These are phyloP conservation scores for Monopterus albus DNA, from an alignment of 2,113 vertebrate species.

Conservation along the genomic window DNA sequence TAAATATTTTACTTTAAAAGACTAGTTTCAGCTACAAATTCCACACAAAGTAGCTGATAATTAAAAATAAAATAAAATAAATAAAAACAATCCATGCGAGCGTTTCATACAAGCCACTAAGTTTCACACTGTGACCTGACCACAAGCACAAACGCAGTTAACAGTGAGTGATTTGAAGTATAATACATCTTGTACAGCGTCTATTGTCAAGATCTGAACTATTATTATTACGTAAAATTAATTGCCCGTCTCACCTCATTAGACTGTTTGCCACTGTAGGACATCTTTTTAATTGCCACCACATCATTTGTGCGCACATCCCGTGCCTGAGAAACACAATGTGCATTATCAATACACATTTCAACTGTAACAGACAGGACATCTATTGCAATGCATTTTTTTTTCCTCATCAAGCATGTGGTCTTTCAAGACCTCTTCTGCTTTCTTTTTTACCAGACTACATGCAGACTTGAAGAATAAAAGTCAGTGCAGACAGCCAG, in stretches of 20 bases:
- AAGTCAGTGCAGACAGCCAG: not conserved
- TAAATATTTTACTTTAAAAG: too few species aligned
- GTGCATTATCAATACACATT: not conserved
- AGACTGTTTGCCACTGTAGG: conserved; percentile 97
- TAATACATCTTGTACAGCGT: not conserved
- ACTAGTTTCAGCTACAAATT: too few species aligned
- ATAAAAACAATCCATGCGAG: too few species aligned
- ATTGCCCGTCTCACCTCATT: conserved; percentile 88
- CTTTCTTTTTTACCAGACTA: not conserved
- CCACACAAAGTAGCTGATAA: too few species aligned
- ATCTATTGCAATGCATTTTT: not conserved
- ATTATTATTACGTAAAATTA: not conserved
- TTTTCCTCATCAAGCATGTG: not conserved
- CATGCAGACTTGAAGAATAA: not conserved
- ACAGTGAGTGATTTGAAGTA: too few species aligned
- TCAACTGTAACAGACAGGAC: not conserved
- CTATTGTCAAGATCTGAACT: not conserved
- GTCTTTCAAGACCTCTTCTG: not conserved
- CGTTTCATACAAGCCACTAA: too few species aligned
- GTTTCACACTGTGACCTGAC: too few species aligned
- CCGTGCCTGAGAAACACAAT: conserved; percentile 85
- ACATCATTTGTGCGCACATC: conserved; percentile 98
- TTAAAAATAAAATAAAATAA: too few species aligned
- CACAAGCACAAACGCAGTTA: not conserved
- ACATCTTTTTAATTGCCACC: conserved; percentile 99